A percentile compares a stretch with the other conserved stretches of the same genome.
These are phyloP conservation scores for Darevskia nairensis DNA, from an alignment of 2,797 vertebrate genomes.

Conservation along the genomic window DNA sequence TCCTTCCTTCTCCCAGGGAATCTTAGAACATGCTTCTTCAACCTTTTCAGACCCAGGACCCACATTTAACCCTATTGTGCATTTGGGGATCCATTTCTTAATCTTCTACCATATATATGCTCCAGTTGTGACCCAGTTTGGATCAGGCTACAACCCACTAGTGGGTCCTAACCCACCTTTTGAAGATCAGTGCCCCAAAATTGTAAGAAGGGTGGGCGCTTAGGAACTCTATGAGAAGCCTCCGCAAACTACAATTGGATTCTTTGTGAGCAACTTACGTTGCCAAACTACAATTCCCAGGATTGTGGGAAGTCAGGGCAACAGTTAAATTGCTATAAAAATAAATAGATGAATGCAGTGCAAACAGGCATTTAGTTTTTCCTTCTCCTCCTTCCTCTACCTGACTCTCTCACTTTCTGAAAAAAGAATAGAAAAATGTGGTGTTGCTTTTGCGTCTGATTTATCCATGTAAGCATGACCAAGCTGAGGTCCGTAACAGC, in stretches of 20 bases:
- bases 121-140: no score
- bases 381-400: neutral
- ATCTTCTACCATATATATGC: no score
- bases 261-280: no score
- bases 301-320: no score
- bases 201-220: no score
- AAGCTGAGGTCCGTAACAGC: neutral
- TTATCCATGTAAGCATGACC: neutral
- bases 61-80: no score
- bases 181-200: no score
- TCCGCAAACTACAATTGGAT: neutral
- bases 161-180: no score
- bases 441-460: neutral
- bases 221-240: neutral
- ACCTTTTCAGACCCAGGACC: no score
- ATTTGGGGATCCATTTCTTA: no score
- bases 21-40: neutral
- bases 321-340: neutral
- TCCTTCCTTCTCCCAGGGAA: neutral
- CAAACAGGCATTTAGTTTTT: neutral
- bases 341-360: neutral
- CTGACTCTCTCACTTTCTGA: neutral
- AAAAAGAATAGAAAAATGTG: neutral
- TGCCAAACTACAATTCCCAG: neutral
- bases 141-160: no score